These are phyloP conservation scores for Threskiornis aethiopicus DNA, from an alignment of 2,797 vertebrate genomes.

Conservation along the genomic window DNA sequence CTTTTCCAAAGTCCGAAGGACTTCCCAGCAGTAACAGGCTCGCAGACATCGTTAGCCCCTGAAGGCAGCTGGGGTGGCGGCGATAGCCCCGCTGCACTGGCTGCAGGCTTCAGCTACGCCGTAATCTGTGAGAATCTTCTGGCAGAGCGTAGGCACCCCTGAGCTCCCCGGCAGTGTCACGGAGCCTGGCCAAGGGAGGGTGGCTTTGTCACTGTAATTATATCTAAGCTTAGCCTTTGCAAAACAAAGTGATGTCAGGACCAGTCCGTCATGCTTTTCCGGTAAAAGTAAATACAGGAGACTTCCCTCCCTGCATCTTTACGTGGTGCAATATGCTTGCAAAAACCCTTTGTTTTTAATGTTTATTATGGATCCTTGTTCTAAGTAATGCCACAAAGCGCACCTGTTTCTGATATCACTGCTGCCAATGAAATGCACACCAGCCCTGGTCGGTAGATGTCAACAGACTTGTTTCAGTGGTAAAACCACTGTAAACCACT, in stretches of 20 bases:
- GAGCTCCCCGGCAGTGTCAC: slow-evolving; percentile 33
- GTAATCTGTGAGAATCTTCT: neutral
- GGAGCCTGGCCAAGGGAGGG: slow-evolving; percentile 6
- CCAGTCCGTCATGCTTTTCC: slow-evolving; percentile 33
- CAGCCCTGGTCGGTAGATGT: neutral
- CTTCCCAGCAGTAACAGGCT: neutral
- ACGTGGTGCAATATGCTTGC: neutral
- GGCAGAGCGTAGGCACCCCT: slow-evolving; percentile 14
- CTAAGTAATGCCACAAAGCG: neutral
- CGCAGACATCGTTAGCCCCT: neutral
- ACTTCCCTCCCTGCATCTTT: neutral
- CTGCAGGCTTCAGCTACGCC: neutral
- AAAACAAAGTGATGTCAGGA: slow-evolving; percentile 51
- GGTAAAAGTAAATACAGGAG: neutral
- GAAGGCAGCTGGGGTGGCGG: neutral
- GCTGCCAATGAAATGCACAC: neutral
- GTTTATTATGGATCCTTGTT: neutral
- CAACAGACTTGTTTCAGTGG: neutral
- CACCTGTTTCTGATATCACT: neutral
- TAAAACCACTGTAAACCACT: neutral
- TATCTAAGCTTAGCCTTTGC: slow-evolving; percentile 30
- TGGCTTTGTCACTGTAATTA: slow-evolving; percentile 41
- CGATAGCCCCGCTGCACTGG: neutral
- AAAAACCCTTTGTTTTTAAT: neutral
- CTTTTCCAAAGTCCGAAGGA: neutral